Base-by-base conservation (phyloP, 92 coral and sea anemone genomes). In the Nematostella vectensis region DNA sequence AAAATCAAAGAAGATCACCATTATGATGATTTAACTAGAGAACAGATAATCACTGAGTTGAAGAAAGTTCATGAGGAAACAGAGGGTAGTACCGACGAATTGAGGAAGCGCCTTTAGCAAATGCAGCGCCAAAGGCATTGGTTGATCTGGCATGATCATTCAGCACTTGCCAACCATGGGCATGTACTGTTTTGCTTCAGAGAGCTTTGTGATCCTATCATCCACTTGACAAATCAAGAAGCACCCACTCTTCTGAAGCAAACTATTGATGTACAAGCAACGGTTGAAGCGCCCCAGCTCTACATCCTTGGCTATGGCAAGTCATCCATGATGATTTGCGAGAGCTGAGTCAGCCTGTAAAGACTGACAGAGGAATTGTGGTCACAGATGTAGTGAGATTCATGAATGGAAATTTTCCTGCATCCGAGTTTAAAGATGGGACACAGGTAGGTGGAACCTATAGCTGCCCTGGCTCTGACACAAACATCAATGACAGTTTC, bases 141-240 rank as follows among this genome's bases (percentile, higher is more conserved):
- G 64, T 70, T 71, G 1, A 31, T 71, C 11, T 71, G 78, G 78
- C 78, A 71, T 71, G 68, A 59, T 37, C 69, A 58, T 13, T 58
- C 55, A 10, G 58, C 67, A 3, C 31, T 67, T 23, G 64, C 72
- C 4, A 67, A 67, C 24, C 58, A 58, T 58, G 74, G 74, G 22
- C 74, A 68, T 42, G 58, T 68, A 58, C 59, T 69, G n/a, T n/a
- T n/a, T n/a, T n/a, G n/a, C n/a, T n/a, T n/a, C n/a, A n/a, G n/a
- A n/a, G n/a, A n/a, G n/a, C 44, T 62, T 3, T 62, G 37, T 31
- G 71, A 54, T 19, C 71, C 63, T 37, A 54, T 54, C 25, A 65
- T 65, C 15, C 71, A 54, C 4, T 0, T 65, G 28, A 54, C 71
- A 1, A 40, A 45, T n/a, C 39, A 27, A 55, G 71, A 54, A 43